Percentiles rank a stretch among this genome's conserved stretches.
These are phyloP conservation scores for Eriosoma lanigerum DNA, from an alignment of 1,140 invertebrate genomes.

Conservation along the genomic window DNA sequence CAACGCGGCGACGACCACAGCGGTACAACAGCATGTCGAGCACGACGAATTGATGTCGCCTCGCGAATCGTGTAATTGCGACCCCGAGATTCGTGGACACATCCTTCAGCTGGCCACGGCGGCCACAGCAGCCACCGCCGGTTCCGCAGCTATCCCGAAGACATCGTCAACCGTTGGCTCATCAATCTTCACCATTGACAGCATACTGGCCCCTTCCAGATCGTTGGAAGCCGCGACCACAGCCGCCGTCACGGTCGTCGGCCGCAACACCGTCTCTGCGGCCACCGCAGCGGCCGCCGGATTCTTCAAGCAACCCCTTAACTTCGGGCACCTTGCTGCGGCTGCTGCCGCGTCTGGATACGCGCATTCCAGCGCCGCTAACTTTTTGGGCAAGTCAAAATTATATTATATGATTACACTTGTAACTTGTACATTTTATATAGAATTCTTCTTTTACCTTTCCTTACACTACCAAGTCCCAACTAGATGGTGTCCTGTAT, in stretches of 20 bases:
- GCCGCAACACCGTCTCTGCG: slow-evolving; percentile 59
- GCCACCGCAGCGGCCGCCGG: slow-evolving; percentile 59
- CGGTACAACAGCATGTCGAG: slow-evolving; percentile 70
- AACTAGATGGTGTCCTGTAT: too few relatives aligned
- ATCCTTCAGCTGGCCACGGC: too few relatives aligned
- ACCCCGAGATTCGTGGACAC: slow-evolving; percentile 57
- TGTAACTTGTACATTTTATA: too few relatives aligned
- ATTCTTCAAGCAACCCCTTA: slow-evolving; percentile 62
- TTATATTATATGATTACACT: too few relatives aligned
- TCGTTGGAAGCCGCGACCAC: slow-evolving; percentile 59
- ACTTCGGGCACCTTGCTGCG: slow-evolving; percentile 61
- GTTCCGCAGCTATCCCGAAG: slow-evolving; percentile 21
- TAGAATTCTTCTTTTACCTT: too few relatives aligned
- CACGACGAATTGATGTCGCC: slow-evolving; percentile 58
- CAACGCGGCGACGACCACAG: not conserved
- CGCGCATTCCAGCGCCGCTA: slow-evolving; percentile 66
- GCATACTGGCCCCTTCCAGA: slow-evolving; percentile 69
- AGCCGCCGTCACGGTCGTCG: slow-evolving; percentile 59
- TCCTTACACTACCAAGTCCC: too few relatives aligned
- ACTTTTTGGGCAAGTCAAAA: slow-evolving; percentile 72
- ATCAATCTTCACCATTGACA: slow-evolving; percentile 72
- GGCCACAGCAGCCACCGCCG: not conserved
- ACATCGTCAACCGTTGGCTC: slow-evolving; percentile 40
- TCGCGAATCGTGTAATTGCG: slow-evolving; percentile 55
- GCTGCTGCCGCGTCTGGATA: slow-evolving; percentile 62